phyloP scores from a whole-genome alignment of 2,113 vertebrate species.

The Percina caprodes region DNA sequence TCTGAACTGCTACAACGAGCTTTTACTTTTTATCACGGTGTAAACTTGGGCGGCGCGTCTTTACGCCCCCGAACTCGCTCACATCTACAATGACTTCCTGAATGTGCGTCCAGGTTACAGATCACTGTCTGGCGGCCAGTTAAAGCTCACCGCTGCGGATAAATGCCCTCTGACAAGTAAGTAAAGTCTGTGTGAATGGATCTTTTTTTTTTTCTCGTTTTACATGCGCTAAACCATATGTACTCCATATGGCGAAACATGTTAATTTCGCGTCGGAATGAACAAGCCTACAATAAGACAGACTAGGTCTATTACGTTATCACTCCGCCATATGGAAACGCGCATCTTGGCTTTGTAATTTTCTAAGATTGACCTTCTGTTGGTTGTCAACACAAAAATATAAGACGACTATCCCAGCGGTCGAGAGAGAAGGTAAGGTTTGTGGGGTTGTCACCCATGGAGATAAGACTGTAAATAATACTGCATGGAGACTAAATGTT shows the following conservation, averaged over 20 bases:
- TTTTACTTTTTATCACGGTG: conserved; percentile 8
- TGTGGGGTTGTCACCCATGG: conserved; percentile 11
- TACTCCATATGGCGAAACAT: background rate
- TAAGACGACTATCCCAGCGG: conserved; percentile 1
- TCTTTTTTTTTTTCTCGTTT: background rate
- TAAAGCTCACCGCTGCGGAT: conserved; percentile 15
- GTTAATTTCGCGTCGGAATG: background rate
- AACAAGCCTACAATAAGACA: background rate
- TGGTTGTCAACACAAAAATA: background rate
- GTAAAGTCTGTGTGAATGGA: conserved; percentile 7
- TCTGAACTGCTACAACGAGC: background rate
- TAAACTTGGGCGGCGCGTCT: conserved; percentile 53
- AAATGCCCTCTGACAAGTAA: conserved; percentile 53
- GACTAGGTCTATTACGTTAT: background rate
- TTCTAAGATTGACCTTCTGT: background rate
- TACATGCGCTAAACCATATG: background rate
- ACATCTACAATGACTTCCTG: conserved; percentile 67
- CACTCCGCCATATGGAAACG: background rate
- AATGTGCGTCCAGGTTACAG: conserved; percentile 38
- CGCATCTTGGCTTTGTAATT: background rate
- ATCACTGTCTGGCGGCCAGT: background rate
- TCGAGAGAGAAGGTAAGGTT: background rate
- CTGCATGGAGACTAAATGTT: background rate
- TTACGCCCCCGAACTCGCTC: background rate
- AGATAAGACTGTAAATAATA: conserved; percentile 26